Evolutionary conservation across 2,113 vertebrate species (phyloP).

Genomic region (Donacobius atricapilla): DNA sequence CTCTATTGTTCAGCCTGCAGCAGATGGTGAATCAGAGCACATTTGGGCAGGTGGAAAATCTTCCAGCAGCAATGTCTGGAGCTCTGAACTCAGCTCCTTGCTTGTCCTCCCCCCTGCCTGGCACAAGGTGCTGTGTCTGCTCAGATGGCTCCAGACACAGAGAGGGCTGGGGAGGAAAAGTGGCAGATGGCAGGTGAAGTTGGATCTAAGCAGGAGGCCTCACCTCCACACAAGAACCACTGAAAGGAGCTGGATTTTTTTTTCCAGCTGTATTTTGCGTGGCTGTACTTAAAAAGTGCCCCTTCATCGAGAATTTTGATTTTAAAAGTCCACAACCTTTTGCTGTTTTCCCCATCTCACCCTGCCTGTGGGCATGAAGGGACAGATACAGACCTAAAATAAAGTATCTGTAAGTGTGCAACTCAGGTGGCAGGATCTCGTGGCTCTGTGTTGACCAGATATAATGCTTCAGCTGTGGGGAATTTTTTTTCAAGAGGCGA

Average conservation of each 20-base stretch:
- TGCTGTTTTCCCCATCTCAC: neutral
- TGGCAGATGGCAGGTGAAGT: slow-evolving; percentile 2
- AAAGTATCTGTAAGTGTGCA: neutral
- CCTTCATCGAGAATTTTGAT: neutral
- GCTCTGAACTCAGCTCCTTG: neutral
- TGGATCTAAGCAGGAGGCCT: neutral
- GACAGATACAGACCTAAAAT: neutral
- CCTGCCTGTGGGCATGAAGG: neutral
- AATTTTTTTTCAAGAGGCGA: neutral
- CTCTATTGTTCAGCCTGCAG: neutral
- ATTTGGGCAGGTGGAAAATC: neutral
- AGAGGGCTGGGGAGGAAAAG: neutral
- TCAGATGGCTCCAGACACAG: neutral
- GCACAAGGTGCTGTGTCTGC: neutral
- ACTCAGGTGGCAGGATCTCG: neutral
- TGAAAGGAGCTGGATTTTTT: neutral
- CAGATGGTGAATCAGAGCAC: neutral
- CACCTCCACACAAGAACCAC: neutral
- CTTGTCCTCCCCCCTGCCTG: neutral
- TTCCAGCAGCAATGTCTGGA: neutral
- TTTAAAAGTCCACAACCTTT: neutral
- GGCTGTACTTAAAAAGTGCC: neutral
- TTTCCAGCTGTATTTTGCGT: neutral
- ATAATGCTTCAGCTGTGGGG: neutral
- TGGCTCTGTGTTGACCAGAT: neutral